Percentiles rank a stretch among this genome's conserved stretches.
These are phyloP conservation scores for Nasonia longicornis DNA, from an alignment of 1,140 invertebrate species.

Conservation along the genomic window DNA sequence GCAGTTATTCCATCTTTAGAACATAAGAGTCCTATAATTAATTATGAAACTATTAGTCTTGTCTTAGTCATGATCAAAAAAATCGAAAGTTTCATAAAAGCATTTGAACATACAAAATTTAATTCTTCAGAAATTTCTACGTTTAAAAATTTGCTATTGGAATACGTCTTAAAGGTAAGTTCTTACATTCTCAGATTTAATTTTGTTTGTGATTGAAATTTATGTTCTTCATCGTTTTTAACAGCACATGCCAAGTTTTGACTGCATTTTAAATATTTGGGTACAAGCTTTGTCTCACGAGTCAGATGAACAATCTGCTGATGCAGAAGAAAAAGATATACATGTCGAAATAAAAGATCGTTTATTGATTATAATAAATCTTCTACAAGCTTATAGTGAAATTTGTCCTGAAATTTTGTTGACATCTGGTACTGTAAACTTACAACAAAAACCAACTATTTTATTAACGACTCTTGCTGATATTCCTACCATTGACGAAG, in stretches of 20 bases:
- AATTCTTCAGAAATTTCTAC: conserved; percentile 43
- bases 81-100: conserved; percentile 49
- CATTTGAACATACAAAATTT: conserved; percentile 45
- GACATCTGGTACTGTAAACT: conserved; percentile 50
- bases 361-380: conserved; percentile 69
- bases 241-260: conserved; percentile 70
- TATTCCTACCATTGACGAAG: conserved; percentile 50
- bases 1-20: conserved; percentile 55
- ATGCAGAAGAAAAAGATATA: conserved; percentile 52
- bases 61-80: conserved; percentile 58
- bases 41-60: conserved; percentile 57
- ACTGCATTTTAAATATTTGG: conserved; percentile 68
- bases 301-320: conserved; percentile 50
- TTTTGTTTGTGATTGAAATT: conserved; percentile 18
- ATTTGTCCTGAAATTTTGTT: conserved; percentile 71
- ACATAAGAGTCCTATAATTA: conserved; percentile 53
- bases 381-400: conserved; percentile 71
- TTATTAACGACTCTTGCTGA: conserved; percentile 54
- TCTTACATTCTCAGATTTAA: conserved; percentile 3
- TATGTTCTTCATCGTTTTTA: conserved; percentile 46
- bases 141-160: conserved; percentile 50
- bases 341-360: conserved; percentile 59
- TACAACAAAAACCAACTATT: conserved; percentile 56
- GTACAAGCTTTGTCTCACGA: conserved; percentile 58
- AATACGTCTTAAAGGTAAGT: conserved; percentile 56